Base-by-base conservation (phyloP, 2,113 vertebrate species). In the Lanius collurio region DNA sequence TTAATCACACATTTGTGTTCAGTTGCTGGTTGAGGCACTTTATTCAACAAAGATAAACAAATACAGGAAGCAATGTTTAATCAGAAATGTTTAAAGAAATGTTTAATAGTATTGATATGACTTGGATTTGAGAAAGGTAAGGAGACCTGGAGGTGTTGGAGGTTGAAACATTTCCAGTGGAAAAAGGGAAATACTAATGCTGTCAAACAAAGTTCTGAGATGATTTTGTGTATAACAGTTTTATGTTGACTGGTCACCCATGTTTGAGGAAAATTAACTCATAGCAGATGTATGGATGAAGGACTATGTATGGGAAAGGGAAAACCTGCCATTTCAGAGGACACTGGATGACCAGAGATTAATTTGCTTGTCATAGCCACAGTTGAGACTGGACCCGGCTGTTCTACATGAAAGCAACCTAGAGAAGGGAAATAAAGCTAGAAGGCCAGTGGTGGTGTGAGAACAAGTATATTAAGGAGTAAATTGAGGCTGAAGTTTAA, bases 1-100 rank as follows among this genome's bases (percentile, higher is more conserved):
- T 33, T 60, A 95, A 15, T 50, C 82, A 93, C 24, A 71, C 2
- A 13, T 98, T 97, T 83, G 35, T n/a, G 19, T 82, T 97, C 42
- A 69, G 79, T 77, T 49, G 46, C 19, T 4, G 35, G 74, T 89
- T 97, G 65, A 94, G 94, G 44, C 5, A 7, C 7, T 71, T 37
- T 15, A 39, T 31, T 49, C 33, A n/a, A 33, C 11, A n/a, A 42
- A 76, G 26, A 30, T 82, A 82, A 44, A 13, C 44, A 77, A 78
- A 67, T 47, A n/a, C 3, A 74, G 44, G 46, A 76, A 64, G 31
- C 33, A 52, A 20, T 27, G 9, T 37, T n/a, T 83, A 74, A 75
- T 68, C 46, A 57, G n/a, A 57, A 33, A 21, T 16, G 23, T 49
- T 49, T 24, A 49, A 76, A 69, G 28, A 30, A 52, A 23, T 33